phyloP scores from a whole-genome alignment of 92 coral and sea anemone species.

The Muricea muricata region DNA sequence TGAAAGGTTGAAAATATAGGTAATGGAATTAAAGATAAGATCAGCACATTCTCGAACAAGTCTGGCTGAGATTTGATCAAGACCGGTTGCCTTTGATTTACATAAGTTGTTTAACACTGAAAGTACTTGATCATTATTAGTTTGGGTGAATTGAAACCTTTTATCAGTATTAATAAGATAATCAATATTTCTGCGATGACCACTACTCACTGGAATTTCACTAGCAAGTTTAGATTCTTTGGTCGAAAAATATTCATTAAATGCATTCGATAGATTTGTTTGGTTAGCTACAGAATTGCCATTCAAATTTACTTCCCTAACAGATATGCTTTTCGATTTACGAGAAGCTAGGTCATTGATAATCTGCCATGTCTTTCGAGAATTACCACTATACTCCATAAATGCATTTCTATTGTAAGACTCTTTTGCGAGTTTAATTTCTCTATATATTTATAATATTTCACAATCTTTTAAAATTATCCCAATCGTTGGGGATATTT shows the following conservation, averaged over 20 bases:
- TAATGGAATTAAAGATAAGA: slow-evolving; percentile 39
- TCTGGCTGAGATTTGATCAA: slow-evolving; percentile 66
- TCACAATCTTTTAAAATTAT: slow-evolving; percentile 24
- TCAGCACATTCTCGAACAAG: slow-evolving; percentile 54
- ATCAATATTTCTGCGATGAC: slow-evolving; percentile 29
- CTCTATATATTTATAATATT: slow-evolving; percentile 48
- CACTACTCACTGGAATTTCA: slow-evolving; percentile 39
- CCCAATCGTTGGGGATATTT: neutral
- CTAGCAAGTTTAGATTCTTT: slow-evolving; percentile 59
- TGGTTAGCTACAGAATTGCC: slow-evolving; percentile 4
- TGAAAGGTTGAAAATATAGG: neutral
- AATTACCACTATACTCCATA: slow-evolving; percentile 26
- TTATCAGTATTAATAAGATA: slow-evolving; percentile 45
- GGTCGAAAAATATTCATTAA: slow-evolving; percentile 57
- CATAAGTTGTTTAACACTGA: slow-evolving; percentile 52
- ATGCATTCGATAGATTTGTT: slow-evolving; percentile 46
- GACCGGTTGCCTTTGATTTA: slow-evolving; percentile 70
- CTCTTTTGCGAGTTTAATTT: slow-evolving; percentile 45
- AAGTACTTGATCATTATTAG: slow-evolving; percentile 53
- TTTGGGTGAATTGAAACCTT: slow-evolving; percentile 50
- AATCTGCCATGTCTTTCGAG: slow-evolving; percentile 64
- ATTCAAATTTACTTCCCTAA: slow-evolving; percentile 29
- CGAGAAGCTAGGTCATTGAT: slow-evolving; percentile 67
- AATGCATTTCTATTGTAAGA: slow-evolving; percentile 35
- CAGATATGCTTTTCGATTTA: slow-evolving; percentile 29